These are phyloP conservation scores for Drosophila kanapiae DNA, from an alignment of 1,140 invertebrate species.

Conservation along the genomic window DNA sequence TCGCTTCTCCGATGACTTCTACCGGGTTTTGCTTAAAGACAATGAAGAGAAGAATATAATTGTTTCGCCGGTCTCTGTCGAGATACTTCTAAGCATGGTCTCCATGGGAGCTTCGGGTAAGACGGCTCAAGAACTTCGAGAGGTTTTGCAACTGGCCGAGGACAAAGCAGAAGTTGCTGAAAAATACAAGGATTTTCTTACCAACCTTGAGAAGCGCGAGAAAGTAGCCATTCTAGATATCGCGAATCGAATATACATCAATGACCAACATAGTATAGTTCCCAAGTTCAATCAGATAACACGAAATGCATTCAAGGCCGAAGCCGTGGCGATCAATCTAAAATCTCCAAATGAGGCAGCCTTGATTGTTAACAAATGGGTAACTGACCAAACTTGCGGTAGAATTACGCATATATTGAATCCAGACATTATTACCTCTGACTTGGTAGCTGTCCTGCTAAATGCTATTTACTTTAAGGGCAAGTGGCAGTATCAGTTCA, in stretches of 20 bases:
- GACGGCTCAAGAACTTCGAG: background rate
- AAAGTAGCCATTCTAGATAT: background rate
- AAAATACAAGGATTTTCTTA: background rate
- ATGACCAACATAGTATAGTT: background rate
- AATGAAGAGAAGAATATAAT: background rate
- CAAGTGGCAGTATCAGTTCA: background rate
- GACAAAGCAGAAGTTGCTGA: background rate
- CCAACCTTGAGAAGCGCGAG: background rate
- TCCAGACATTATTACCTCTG: background rate
- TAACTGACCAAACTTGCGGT: background rate
- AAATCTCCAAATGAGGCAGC: background rate
- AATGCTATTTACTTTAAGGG: constrained; percentile 1
- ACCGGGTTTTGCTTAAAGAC: background rate
- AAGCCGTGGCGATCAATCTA: background rate
- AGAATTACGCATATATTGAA: background rate
- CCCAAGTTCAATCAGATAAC: background rate
- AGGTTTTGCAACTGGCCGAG: background rate
- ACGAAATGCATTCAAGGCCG: background rate
- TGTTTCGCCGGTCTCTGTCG: background rate
- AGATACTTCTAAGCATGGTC: background rate
- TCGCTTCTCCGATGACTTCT: background rate
- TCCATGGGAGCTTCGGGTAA: background rate
- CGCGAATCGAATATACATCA: background rate
- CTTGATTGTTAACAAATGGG: background rate
- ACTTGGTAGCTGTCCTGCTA: background rate